Evolutionary conservation across 2,797 vertebrate species (phyloP).

Genomic region (Thaleichthys pacificus): DNA sequence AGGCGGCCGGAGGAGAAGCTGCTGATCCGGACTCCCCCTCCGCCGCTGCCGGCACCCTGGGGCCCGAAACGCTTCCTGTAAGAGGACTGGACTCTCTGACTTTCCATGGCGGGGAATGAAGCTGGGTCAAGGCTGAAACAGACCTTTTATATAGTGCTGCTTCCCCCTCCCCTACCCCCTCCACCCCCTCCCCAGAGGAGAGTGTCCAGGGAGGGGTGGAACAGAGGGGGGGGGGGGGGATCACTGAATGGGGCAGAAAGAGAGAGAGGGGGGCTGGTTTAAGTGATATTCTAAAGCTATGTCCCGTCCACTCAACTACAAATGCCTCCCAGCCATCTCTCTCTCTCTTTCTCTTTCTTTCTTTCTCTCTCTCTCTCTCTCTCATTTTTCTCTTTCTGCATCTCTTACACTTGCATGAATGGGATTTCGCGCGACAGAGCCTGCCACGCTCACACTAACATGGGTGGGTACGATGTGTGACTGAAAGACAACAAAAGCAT

Average conservation of each 20-base stretch:
- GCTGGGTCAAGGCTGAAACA: conserved; percentile 39
- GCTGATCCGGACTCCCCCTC: conserved; percentile 35
- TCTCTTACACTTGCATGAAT: conserved; percentile 60
- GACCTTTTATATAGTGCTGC: conserved; percentile 75
- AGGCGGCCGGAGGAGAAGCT: conserved; percentile 57
- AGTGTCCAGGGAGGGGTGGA: conserved; percentile 59
- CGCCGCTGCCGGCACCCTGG: conserved; percentile 42
- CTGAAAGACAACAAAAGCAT: conserved; percentile 30
- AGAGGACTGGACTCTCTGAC: conserved; percentile 75
- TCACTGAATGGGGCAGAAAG: conserved; percentile 12
- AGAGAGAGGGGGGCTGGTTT: conserved; percentile 51
- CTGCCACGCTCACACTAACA: conserved; percentile 45
- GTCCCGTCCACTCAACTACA: conserved; percentile 66
- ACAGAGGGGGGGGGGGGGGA: neutral
- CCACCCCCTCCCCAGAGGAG: conserved; percentile 39
- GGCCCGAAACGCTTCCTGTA: conserved; percentile 76
- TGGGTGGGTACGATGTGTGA: conserved; percentile 22
- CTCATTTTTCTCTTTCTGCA: conserved; percentile 51
- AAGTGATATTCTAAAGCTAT: conserved; percentile 62
- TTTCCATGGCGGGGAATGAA: conserved; percentile 75
- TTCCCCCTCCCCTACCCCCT: conserved; percentile 9
- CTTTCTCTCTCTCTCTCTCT: neutral
- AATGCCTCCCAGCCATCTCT: conserved; percentile 26
- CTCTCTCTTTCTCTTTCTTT: neutral
- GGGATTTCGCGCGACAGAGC: conserved; percentile 64